Conservation (phyloP, 2,113 vertebrate species). For the Egretta garzetta region DNA sequence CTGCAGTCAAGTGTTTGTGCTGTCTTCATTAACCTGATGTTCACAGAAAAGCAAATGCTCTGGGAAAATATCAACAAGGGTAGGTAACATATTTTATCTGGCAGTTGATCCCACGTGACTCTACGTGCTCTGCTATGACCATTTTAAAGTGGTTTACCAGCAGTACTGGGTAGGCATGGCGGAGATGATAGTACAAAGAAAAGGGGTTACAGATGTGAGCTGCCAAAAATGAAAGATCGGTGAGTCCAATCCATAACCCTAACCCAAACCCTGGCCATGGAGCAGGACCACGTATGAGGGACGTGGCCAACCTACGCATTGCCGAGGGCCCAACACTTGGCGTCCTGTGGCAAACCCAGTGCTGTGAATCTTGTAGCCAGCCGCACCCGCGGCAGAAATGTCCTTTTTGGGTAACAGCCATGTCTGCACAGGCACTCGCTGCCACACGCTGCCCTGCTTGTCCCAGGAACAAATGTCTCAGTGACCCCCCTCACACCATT, state of each 20-base stretch:
- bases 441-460: neutral
- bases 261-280: neutral
- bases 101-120: neutral
- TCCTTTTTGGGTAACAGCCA: neutral
- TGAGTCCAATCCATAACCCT: neutral
- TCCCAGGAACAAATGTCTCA: neutral
- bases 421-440: fast-evolving
- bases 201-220: fast-evolving
- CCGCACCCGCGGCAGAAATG: fast-evolving
- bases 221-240: neutral
- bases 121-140: fast-evolving
- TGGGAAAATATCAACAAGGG: neutral
- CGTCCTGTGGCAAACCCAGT: neutral
- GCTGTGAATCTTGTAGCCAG: neutral
- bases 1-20: neutral
- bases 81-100: neutral
- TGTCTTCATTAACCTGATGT: neutral
- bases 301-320: neutral
- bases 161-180: fast-evolving
- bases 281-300: fast-evolving
- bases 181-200: neutral
- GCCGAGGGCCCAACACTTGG: fast-evolving
- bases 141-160: neutral
- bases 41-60: neutral
- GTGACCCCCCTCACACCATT: neutral